These are phyloP conservation scores for Zosterops lateralis DNA, from an alignment of 2,113 vertebrate species.

Conservation along the genomic window DNA sequence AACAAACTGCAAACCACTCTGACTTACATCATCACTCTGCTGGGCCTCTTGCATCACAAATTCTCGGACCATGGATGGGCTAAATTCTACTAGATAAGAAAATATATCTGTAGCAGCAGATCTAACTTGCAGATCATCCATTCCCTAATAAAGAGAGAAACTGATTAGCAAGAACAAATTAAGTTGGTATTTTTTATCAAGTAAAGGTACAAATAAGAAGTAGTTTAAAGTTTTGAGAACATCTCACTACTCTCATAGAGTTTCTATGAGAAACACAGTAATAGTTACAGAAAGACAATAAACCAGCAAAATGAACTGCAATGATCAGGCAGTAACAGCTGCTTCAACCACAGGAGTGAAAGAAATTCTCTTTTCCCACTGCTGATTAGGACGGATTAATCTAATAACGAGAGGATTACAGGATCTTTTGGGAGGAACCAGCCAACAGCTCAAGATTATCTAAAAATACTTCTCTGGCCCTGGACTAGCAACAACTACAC, in stretches of 20 bases:
- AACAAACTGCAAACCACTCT: background rate
- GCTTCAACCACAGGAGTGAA: background rate
- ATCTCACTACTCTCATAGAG: background rate
- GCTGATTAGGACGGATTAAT: background rate
- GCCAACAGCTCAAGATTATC: constrained; percentile 31
- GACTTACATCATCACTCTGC: constrained; percentile 95
- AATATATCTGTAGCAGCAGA: constrained; percentile 98
- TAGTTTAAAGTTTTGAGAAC: background rate
- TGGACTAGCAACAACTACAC: background rate
- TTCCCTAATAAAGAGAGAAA: constrained; percentile 78
- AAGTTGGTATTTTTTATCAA: background rate
- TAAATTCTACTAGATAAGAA: constrained; percentile 99
- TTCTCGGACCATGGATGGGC: constrained; percentile 97
- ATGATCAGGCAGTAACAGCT: background rate
- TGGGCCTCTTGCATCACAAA: constrained; percentile 99
- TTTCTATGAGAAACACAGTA: background rate
- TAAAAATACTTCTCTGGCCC: constrained; percentile 19
- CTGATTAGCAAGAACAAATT: background rate
- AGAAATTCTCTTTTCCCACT: background rate
- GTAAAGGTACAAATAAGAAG: background rate
- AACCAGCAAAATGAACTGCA: background rate
- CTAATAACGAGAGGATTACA: background rate
- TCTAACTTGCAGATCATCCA: constrained; percentile 97
- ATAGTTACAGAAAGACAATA: background rate
- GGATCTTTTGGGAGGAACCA: background rate